Base-by-base conservation (phyloP, 2,113 vertebrate species). In the Gasterosteus aculeatus region DNA sequence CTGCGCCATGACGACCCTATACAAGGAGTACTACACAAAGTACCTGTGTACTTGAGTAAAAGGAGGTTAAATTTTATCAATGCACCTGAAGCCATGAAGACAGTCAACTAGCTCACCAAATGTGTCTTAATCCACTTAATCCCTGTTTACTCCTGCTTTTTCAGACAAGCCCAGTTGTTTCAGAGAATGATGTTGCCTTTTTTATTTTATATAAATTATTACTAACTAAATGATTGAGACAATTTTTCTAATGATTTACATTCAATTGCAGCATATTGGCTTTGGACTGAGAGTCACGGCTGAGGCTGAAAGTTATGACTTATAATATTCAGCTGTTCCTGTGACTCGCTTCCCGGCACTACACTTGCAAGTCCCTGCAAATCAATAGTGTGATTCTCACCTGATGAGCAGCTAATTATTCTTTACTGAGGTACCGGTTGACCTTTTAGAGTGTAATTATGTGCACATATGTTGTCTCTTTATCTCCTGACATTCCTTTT, bases 261-360 rank as follows among this genome's bases (percentile, higher is more conserved):
- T 26, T 16, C 10, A 11, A 26, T 33, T 39, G 12, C 19, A 39
- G 26, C 19, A 39, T 53, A 19, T 29, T 10, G 7, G n/a, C 19
- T 41, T 39, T 15, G 14, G 2, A 4, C 49, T 16, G 35, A 54
- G 44, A 7, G 15, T 67, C 2, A 1, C 29, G 22, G 11, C 7
- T 7, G n/a, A n/a, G n/a, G n/a, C n/a, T n/a, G n/a, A n/a, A 86
- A 77, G 71, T 78, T 60, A 60, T 79, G 49, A 51, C 66, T 87
- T 82, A 64, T 72, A 72, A 83, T 77, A 77, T 71, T 80, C 77
- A 72, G 62, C 71, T 83, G 69, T 82, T 77, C 71, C 7, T 62
- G 42, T 70, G 66, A 68, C 31, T 39, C 46, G 16, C 39, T 62
- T 35, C 51, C 42, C 66, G n/a, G 29, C 33, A 51, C 31, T 47